Percentiles rank a stretch among this genome's conserved stretches.
phyloP scores from a whole-genome alignment of 2,888 invertebrate genomes.

The Amphipoea lucens region DNA sequence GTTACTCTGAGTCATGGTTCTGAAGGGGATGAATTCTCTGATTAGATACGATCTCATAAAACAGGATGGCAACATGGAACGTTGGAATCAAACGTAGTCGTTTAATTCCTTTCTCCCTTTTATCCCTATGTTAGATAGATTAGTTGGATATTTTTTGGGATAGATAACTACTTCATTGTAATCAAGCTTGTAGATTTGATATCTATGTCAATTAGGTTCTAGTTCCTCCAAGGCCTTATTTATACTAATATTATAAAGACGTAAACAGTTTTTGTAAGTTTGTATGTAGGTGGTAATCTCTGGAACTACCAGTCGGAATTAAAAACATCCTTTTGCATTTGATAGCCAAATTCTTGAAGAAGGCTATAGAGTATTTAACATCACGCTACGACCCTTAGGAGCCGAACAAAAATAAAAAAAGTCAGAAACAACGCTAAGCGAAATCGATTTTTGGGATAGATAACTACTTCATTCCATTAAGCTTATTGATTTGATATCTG shows the following conservation, averaged over 20 bases:
- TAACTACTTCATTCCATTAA: background rate
- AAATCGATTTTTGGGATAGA: background rate
- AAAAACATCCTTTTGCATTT: too few species aligned
- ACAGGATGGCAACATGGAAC: background rate
- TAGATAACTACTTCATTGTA: background rate
- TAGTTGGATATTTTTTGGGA: background rate
- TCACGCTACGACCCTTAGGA: too few species aligned
- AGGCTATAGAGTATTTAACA: too few species aligned
- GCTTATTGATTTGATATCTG: too few species aligned
- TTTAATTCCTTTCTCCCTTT: background rate
- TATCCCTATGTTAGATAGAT: background rate
- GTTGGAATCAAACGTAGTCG: too few species aligned
- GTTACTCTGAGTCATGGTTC: slow-evolving; percentile 19
- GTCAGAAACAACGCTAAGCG: too few species aligned
- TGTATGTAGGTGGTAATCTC: too few species aligned
- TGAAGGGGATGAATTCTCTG: slow-evolving; percentile 3
- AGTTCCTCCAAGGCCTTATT: background rate
- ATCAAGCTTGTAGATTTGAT: background rate
- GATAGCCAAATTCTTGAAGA: too few species aligned
- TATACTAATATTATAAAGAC: too few species aligned
- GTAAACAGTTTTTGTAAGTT: too few species aligned
- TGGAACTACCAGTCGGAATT: too few species aligned
- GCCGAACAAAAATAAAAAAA: too few species aligned
- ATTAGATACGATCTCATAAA: slow-evolving; percentile 13
- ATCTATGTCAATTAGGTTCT: background rate